A percentile compares a stretch with the other conserved stretches of the same genome.
These are phyloP conservation scores for Ptilorrhoa leucosticta DNA, from an alignment of 2,113 vertebrate species.

Conservation along the genomic window DNA sequence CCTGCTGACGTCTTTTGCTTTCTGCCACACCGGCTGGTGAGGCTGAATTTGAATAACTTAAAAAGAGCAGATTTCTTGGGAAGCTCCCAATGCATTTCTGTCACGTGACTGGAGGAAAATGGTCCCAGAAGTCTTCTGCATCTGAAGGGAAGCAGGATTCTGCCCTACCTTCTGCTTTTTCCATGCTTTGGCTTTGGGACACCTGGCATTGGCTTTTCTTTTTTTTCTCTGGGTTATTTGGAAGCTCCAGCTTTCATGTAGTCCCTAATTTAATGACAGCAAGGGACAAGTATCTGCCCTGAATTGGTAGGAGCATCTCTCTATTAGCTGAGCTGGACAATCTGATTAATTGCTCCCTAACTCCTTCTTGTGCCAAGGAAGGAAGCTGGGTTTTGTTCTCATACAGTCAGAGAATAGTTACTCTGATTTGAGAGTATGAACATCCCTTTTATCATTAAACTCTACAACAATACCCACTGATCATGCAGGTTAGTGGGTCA, in stretches of 20 bases:
- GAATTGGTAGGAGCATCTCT: not conserved
- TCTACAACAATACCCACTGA: not conserved
- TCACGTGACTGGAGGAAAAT: not conserved
- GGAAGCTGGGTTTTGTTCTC: not conserved
- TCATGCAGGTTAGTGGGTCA: not conserved
- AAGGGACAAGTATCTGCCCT: not conserved
- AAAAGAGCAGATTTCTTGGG: slow-evolving; percentile 23
- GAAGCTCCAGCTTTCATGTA: not conserved
- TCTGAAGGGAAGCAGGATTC: not conserved
- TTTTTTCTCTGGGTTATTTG: not conserved
- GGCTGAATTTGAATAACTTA: slow-evolving; percentile 57
- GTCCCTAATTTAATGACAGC: not conserved
- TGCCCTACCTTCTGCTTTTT: not conserved
- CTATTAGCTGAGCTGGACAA: not conserved
- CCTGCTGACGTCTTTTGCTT: slow-evolving; percentile 40
- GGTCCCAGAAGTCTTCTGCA: not conserved
- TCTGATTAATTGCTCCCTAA: not conserved
- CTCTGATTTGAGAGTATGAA: not conserved
- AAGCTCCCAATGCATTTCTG: not conserved
- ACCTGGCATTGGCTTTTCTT: not conserved
- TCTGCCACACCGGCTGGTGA: slow-evolving; percentile 45
- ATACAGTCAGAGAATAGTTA: not conserved
- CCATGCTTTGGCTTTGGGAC: not conserved
- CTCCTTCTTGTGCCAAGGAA: not conserved
- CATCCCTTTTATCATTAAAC: not conserved